A percentile compares a stretch with the other conserved stretches of the same genome.
phyloP scores from a whole-genome alignment of 1,140 invertebrate species.

The Dendroctonus ponderosae region DNA sequence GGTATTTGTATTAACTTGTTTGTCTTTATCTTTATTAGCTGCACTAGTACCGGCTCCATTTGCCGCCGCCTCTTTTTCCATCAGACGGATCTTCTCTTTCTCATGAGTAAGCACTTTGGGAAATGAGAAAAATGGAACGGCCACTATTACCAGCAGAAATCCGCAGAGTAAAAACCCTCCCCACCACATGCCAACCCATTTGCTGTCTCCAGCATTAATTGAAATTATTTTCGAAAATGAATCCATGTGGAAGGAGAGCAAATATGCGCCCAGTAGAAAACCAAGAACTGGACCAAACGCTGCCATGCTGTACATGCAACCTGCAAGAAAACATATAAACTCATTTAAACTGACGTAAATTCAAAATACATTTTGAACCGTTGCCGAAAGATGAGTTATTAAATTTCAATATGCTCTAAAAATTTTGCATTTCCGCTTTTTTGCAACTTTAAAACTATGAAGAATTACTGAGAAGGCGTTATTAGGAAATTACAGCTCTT shows the following conservation, averaged over 20 bases:
- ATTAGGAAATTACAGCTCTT: too few relatives aligned
- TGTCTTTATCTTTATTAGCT: slow-evolving; percentile 44
- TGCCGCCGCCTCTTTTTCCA: slow-evolving; percentile 63
- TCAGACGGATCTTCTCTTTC: slow-evolving; percentile 77
- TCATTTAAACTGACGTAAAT: too few relatives aligned
- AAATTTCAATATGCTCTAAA: too few relatives aligned
- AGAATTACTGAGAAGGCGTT: too few relatives aligned
- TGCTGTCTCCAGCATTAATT: slow-evolving; percentile 77
- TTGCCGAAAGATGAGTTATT: too few relatives aligned
- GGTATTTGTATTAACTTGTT: slow-evolving; percentile 45
- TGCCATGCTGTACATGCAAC: slow-evolving; percentile 90
- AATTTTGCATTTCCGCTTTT: too few relatives aligned
- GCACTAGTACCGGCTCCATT: slow-evolving; percentile 51
- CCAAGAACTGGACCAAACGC: slow-evolving; percentile 91
- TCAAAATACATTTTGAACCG: too few relatives aligned
- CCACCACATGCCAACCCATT: slow-evolving; percentile 96
- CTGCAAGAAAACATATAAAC: slow-evolving; percentile 53
- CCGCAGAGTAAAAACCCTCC: slow-evolving; percentile 85
- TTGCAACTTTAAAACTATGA: too few relatives aligned
- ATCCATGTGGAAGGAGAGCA: slow-evolving; percentile 88
- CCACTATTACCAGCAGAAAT: slow-evolving; percentile 74
- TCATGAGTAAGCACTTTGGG: slow-evolving; percentile 81
- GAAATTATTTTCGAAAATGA: slow-evolving; percentile 70
- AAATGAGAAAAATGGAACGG: slow-evolving; percentile 85
- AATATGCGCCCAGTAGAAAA: slow-evolving; percentile 85